These are phyloP conservation scores for Denticeps clupeoides DNA, from an alignment of 2,797 vertebrate genomes.

Conservation along the genomic window DNA sequence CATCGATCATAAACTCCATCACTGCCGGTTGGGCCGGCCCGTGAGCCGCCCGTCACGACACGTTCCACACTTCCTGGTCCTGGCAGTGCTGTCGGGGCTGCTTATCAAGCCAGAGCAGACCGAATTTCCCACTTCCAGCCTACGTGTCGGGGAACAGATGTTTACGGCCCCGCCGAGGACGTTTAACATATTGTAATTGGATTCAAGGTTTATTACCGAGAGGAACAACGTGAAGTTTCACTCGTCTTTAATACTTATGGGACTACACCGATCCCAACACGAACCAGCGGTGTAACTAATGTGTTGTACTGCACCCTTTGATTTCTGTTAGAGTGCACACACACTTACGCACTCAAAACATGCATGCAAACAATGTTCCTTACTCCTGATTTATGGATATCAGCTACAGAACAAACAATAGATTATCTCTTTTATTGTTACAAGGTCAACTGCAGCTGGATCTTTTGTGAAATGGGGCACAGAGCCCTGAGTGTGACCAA, in stretches of 20 bases:
- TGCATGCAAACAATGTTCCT: too few relatives aligned
- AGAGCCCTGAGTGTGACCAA: slow-evolving; percentile 15
- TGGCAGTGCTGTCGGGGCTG: background rate
- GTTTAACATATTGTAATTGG: background rate
- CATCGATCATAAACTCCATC: too few relatives aligned
- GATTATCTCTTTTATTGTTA: background rate
- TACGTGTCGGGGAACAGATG: background rate
- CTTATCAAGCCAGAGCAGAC: background rate
- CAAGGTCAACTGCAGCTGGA: background rate
- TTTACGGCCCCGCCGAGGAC: background rate
- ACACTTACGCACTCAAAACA: too few relatives aligned
- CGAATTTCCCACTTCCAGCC: background rate
- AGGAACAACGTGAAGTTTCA: background rate
- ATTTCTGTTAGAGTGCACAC: too few relatives aligned
- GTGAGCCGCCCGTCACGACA: too few relatives aligned
- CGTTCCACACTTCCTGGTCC: background rate
- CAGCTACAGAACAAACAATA: background rate
- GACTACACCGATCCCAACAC: too few relatives aligned
- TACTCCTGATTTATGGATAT: too few relatives aligned
- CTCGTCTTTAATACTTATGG: background rate
- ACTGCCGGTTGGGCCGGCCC: too few relatives aligned
- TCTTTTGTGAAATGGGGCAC: background rate
- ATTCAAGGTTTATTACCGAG: background rate
- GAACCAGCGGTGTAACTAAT: too few relatives aligned
- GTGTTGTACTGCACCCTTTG: too few relatives aligned